Evolutionary conservation across 2,113 vertebrate species (phyloP), one percentile per base, ranked within the genome.

Genomic region (Anser brachyrhynchus): DNA sequence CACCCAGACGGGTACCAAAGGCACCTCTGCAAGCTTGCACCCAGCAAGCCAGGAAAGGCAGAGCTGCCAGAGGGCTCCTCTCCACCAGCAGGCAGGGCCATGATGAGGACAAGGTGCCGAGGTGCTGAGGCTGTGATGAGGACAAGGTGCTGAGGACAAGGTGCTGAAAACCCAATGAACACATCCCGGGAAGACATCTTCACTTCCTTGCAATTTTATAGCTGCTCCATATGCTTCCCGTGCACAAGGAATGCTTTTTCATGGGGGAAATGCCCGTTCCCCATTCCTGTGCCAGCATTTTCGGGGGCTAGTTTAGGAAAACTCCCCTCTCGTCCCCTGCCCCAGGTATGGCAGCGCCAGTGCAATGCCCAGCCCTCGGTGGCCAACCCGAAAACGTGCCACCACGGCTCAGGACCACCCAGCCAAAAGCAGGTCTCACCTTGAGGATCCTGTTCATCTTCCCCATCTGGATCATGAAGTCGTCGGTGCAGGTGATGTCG

Each of bases 391-490:
- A 8, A 5, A 26, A 13, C 10, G 13, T 35, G n/a, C 20, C 67
- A 28, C 25, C 20, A 13, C 9, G 1, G 26, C n/a, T 15, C 8
- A 26, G 35, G 23, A n/a, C 28, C 33, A 43, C 33, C 41, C 23
- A 44, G 52, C 43, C 39, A 41, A 57, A 18, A 51, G 37, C 33
- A 0, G 1, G 6, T 55, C 66, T 66, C 62, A 98, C 98, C 98
- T 97, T 93, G 39, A 98, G 97, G 28, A 98, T 6, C 29, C 84
- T 96, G 92, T 98, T 98, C 97, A 98, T 97, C 83, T 97, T 97
- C 73, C 97, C 98, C 98, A 98, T 91, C 64, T 98, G 96, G 91
- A 98, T 97, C 98, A 98, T 98, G 96, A 98, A 98, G 55, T 95
- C 98, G 0, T 98, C 97, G 0, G 98, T 98, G 85, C 98, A 98